Evolutionary conservation across 2,888 invertebrate genomes (phyloP).

Genomic region (Helobdella robusta): DNA sequence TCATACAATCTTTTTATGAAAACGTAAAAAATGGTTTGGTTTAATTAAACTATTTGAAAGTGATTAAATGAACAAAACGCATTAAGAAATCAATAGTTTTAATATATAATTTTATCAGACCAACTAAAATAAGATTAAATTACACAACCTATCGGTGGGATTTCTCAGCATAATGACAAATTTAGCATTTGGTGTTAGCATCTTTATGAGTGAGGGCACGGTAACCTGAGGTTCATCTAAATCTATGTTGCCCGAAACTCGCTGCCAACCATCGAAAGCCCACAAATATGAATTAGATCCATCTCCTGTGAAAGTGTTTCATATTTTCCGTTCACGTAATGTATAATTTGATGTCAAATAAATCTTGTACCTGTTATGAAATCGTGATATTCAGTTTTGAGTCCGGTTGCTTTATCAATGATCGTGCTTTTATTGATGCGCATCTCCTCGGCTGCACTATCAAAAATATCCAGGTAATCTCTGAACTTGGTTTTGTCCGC

Average conservation of each 20-base stretch:
- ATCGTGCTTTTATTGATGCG: constrained; percentile 16
- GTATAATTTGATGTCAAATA: not conserved
- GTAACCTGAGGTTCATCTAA: constrained; percentile 21
- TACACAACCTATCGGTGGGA: constrained; percentile 26
- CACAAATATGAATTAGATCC: constrained; percentile 28
- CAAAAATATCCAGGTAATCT: constrained; percentile 28
- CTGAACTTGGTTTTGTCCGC: constrained; percentile 15
- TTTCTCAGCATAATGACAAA: constrained; percentile 28
- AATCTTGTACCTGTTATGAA: constrained; percentile 22
- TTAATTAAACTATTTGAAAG: no score
- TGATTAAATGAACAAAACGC: no score
- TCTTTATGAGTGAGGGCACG: constrained; percentile 24
- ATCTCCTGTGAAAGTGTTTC: no score
- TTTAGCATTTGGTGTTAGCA: constrained; percentile 25
- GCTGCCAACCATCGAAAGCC: constrained; percentile 22
- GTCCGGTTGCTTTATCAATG: not conserved
- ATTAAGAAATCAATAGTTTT: no score
- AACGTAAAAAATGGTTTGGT: not conserved
- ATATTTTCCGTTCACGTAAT: not conserved
- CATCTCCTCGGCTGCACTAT: constrained; percentile 25
- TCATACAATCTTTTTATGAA: constrained; percentile 19
- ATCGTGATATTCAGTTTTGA: constrained; percentile 3
- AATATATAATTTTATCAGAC: not conserved
- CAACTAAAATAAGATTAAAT: not conserved
- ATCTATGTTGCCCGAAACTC: constrained; percentile 17